Evolutionary conservation across 2,888 invertebrate species (phyloP), one percentile per base, ranked within the genome.

Genomic region (Galerucella pusilla): DNA sequence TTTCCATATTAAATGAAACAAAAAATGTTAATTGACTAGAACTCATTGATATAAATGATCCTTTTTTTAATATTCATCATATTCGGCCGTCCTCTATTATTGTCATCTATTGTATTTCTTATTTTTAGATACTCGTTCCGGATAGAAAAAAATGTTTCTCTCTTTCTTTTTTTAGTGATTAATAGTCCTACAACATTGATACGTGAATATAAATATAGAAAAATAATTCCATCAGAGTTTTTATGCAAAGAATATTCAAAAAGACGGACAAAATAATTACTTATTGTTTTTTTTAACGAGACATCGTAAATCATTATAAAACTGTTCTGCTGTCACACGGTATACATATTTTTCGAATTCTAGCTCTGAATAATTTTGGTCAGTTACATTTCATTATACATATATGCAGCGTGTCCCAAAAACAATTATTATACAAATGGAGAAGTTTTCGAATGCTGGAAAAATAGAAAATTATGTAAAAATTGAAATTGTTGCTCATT

Each of bases 251-350:
- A 71, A 74, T 76, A 74, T 66, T 71, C 63, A n/a, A 76, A 73
- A 74, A 64, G 74, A 76, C 71, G 74, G 74, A 74, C 71, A 45
- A 74, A 72, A 72, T 72, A 78, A 78, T 79, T 79, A 79, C 78
- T 79, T 75, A 76, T 78, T 76, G 67, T 74, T 74, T 76, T 78
- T 76, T 70, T 75, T 77, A 80, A 75, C 10, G 76, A 73, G 68
- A 74, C 57, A 71, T 64, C 74, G 78, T 78, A 78, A 78, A 80
- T 78, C 78, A 78, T 25, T 16, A 28, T 16, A 42, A 57, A 60
- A 69, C 57, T 42, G 68, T 57, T 59, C 68, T 45, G 59, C 45
- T 68, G 68, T 68, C 49, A 49, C 14, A 49, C 49, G 12, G 12
- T 49, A 42, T 42, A 42, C 5, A 42, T 42, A 42, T 42, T 42